Base-by-base conservation (phyloP, 2,888 invertebrate species). In the Ptychoptera contaminata region DNA sequence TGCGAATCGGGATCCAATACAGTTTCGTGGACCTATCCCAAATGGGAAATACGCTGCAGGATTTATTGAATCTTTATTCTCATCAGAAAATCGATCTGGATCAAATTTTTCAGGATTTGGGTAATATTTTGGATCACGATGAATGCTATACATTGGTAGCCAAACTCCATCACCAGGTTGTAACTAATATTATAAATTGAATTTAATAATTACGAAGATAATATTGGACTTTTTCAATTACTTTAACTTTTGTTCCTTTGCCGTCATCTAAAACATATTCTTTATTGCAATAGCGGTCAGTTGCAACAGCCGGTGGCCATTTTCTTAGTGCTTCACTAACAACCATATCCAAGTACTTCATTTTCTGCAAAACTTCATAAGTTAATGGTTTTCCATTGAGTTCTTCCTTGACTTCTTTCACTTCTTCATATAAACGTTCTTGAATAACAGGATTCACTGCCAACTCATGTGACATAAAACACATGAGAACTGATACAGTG, bases 301-400 rank as follows among this genome's bases (percentile, higher is more conserved):
- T 44, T 0, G 56, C 60, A 1, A 63, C 39, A 1, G 56, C 67
- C 1, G 70, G 62, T 0, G 75, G 70, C 73, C 74, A 76, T 47
- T 61, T 57, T 12, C 74, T 58, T 3, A 74, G 56, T 0, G 64
- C 50, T 53, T 74, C 74, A 54, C 72, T 71, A 0, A 76, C 55
- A 1, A 72, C 70, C 70, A 71, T 71, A 48, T 73, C 74, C 58
- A 76, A 58, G 42, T 72, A 72, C 9, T 61, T 60, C 61, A 77
- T 70, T 14, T 63, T 61, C 45, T 71, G 67, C 31, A 76, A 63
- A 11, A 65, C 65, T 9, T 65, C 67, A 37, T 70, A 71, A 48
- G 71, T 68, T 14, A 71, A 56, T 42, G 69, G 69, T 2, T 69
- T 65, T 0, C 60, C 64, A 23, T 61, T 59, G n/a, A 58, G 54